These are phyloP conservation scores for Cabera pusaria DNA, from an alignment of 2,888 invertebrate genomes.

Conservation along the genomic window DNA sequence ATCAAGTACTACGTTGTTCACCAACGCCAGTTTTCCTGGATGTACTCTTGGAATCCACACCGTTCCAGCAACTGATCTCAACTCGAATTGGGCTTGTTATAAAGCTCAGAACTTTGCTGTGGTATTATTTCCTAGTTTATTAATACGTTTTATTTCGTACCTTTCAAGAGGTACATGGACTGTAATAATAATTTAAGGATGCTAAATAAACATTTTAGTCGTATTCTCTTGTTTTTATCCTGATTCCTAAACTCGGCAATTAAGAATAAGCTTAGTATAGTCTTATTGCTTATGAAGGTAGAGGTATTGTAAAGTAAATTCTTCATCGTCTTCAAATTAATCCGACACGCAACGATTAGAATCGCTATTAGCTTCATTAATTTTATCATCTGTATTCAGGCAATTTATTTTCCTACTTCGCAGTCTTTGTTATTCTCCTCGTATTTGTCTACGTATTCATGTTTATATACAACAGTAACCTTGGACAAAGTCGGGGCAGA, in stretches of 20 bases:
- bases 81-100: constrained; percentile 71
- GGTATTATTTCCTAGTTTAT: constrained; percentile 76
- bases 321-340: no score
- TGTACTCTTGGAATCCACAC: constrained; percentile 56
- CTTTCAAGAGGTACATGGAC: constrained; percentile 60
- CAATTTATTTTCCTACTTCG: constrained; percentile 12
- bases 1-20: neutral
- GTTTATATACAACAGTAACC: constrained; percentile 81
- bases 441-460: constrained; percentile 32
- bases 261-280: no score
- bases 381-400: neutral
- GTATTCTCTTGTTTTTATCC: constrained; percentile 43
- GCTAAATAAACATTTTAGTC: constrained; percentile 60
- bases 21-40: neutral
- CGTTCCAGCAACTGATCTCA: constrained; percentile 77
- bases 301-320: no score
- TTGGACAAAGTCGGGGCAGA: constrained; percentile 48
- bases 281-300: no score
- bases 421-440: constrained; percentile 29
- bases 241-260: no score
- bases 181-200: constrained; percentile 72
- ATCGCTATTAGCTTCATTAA: no score
- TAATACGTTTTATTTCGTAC: constrained; percentile 62
- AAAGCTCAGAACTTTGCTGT: constrained; percentile 72
- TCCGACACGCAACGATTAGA: no score